Conservation (phyloP, 2,888 invertebrate genomes). For the Keiferia lycopersicella region DNA sequence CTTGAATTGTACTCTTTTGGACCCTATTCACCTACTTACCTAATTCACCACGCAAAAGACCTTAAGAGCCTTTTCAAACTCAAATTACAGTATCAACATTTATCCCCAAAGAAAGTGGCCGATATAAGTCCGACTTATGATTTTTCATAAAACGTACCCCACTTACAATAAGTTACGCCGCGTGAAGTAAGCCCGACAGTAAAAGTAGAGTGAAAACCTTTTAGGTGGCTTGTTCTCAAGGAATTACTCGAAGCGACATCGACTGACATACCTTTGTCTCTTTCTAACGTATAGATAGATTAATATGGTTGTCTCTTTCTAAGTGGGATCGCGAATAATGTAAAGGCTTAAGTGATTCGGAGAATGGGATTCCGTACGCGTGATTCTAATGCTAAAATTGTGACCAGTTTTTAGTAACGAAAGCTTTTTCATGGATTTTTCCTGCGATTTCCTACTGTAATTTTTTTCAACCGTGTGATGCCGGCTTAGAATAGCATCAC, state of each 20-base stretch:
- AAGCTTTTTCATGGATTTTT: constrained; percentile 32
- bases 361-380: constrained; percentile 55
- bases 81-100: constrained; percentile 9
- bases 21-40: constrained; percentile 5
- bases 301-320: constrained; percentile 11
- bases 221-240: constrained; percentile 44
- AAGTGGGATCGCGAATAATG: constrained; percentile 25
- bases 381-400: constrained; percentile 53
- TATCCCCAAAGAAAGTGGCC: neutral
- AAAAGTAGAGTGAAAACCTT: constrained; percentile 28
- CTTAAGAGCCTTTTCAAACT: constrained; percentile 3
- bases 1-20: too few species aligned
- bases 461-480: too few species aligned
- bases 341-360: constrained; percentile 53
- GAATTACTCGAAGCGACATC: neutral
- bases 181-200: constrained; percentile 13
- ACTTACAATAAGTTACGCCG: constrained; percentile 17
- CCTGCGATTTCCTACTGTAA: neutral
- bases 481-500: neutral
- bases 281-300: neutral
- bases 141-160: constrained; percentile 21
- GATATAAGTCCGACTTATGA: constrained; percentile 14
- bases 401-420: constrained; percentile 41
- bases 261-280: neutral
- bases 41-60: constrained; percentile 1